Evolutionary conservation across 1,140 invertebrate genomes (phyloP).

Genomic region (Drosophila novamexicana): DNA sequence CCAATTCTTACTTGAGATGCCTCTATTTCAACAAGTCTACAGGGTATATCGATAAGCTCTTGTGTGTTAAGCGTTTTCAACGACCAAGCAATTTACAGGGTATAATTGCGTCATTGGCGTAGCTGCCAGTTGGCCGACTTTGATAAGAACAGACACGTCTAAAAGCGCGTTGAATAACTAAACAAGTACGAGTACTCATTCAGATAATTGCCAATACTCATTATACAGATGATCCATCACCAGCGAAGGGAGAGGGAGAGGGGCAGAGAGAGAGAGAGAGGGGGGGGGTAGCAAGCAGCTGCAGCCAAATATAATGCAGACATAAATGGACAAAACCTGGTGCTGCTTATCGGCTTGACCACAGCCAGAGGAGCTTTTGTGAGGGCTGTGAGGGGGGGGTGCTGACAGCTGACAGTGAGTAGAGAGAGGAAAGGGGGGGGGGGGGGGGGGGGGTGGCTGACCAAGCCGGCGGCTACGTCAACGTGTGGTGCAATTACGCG

Average conservation of each 20-base stretch:
- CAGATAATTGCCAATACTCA: constrained; percentile 41
- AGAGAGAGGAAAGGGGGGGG: neutral
- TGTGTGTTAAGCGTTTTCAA: no score
- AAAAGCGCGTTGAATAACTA: constrained; percentile 1
- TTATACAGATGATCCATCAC: constrained; percentile 35
- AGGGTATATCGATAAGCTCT: neutral
- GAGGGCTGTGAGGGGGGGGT: neutral
- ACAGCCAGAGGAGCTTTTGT: neutral
- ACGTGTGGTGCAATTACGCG: constrained; percentile 43
- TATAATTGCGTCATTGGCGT: neutral
- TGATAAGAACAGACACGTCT: neutral
- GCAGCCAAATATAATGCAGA: constrained; percentile 20
- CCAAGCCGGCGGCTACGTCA: constrained; percentile 24
- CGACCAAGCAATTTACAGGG: neutral
- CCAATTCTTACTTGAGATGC: no score
- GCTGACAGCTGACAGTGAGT: no score
- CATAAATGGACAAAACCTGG: constrained; percentile 10
- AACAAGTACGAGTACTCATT: constrained; percentile 16
- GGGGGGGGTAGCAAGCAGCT: neutral
- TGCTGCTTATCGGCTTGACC: constrained; percentile 32
- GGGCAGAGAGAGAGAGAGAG: neutral
- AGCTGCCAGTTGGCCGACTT: neutral
- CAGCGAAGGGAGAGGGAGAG: neutral
- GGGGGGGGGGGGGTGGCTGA: constrained; percentile 1
- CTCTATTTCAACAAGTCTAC: neutral